Base-by-base conservation (phyloP, 1,140 invertebrate species). In the Yoshiicerus persimilis region DNA sequence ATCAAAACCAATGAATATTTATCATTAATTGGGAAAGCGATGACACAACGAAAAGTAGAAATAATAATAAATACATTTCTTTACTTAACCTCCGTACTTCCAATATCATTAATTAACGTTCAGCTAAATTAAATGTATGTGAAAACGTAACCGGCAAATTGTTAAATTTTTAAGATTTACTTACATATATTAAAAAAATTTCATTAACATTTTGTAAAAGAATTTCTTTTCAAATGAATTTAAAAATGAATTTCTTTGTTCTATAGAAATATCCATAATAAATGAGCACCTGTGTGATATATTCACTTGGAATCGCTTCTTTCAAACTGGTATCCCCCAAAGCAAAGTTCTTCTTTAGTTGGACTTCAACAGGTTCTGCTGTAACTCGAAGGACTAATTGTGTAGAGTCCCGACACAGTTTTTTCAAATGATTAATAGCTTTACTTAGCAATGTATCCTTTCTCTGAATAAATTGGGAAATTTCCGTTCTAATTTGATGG, bases 261-360 rank as follows among this genome's bases (percentile, higher is more conserved):
- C n/a, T n/a, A 25, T 6, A 38, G 27, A 36, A 83, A 32, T 3
- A 1, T 11, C 36, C 9, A 36, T 2, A 25, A 27, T 9, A 23
- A 66, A 66, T 70, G 64, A 11, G 27, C 38, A 88, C 80, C 64
- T 91, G 87, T 25, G 89, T 90, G 25, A 91, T 91, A 38, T 91
- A 90, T 87, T 91, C 90, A 32, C 84, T 88, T 16, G 90, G 90
- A 89, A 91, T 91, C 2, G 89, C 87, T 34, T 90, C 89, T 86
- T 91, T 90, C 20, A 91, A 32, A 75, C 86, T 90, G 4, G 89
- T 89, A 75, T 91, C 90, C 20, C 30, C 86, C 9, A 91, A 1
- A 9, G 36, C 38, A 83, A 91, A 91, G 39, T 86, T 89, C 25
- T 90, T 91, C 9, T 23, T 87, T 39, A 90, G 77, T 56, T 91